Evolutionary conservation across 2,113 vertebrate species (phyloP).

Genomic region (Pygoscelis antarcticus): DNA sequence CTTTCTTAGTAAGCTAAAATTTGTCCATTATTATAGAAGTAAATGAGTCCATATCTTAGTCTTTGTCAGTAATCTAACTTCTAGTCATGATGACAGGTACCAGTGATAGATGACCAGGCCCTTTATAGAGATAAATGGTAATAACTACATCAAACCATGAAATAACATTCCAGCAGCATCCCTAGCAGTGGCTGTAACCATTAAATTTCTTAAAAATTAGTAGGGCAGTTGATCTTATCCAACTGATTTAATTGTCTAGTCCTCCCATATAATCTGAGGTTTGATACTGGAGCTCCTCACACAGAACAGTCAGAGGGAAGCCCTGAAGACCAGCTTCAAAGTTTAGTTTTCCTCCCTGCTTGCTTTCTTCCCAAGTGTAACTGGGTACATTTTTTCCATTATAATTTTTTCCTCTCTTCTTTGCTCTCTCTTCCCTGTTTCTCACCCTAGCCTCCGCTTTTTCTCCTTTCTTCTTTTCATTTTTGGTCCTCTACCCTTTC

Average conservation of each 20-base stretch:
- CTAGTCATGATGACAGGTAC: neutral
- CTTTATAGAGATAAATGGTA: slow-evolving; percentile 10
- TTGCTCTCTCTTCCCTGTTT: neutral
- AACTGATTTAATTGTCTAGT: neutral
- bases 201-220: neutral
- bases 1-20: neutral
- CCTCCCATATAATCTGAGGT: neutral
- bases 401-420: neutral
- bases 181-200: neutral
- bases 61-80: neutral
- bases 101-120: neutral
- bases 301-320: neutral
- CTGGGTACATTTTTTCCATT: neutral
- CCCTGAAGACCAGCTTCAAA: neutral
- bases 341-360: neutral
- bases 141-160: neutral
- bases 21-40: neutral
- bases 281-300: neutral
- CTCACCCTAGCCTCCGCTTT: fast-evolving
- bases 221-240: neutral
- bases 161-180: neutral
- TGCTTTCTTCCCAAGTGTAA: neutral
- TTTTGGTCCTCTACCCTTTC: neutral
- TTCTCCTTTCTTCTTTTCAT: neutral
- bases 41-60: neutral